Conservation (phyloP, 2,888 invertebrate species). For the Tanytarsus gracilentus region DNA sequence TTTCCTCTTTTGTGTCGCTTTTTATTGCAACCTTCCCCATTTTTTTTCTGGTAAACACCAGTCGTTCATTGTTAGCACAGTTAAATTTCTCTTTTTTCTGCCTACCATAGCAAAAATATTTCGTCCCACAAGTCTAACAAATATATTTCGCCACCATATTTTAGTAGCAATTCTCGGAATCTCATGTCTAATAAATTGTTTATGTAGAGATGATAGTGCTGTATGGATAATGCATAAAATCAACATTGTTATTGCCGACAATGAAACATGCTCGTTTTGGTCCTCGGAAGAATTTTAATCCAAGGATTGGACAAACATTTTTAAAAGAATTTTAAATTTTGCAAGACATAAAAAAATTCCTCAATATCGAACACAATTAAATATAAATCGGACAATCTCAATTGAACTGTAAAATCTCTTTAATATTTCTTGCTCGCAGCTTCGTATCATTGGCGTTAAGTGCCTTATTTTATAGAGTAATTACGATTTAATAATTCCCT, state of each 20-base stretch:
- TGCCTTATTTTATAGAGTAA: not conserved
- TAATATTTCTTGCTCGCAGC: too few relatives aligned
- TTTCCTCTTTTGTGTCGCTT: constrained; percentile 11
- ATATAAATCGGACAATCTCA: not conserved
- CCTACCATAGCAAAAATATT: constrained; percentile 10
- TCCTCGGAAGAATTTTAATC: too few relatives aligned
- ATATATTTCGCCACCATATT: not conserved
- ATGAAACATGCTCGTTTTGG: constrained; percentile 16
- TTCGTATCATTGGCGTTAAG: constrained; percentile 20
- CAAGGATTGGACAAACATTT: too few relatives aligned
- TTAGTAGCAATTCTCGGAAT: not conserved
- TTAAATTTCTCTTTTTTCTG: not conserved
- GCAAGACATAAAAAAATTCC: not conserved
- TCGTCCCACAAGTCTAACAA: too few relatives aligned
- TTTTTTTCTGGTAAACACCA: constrained; percentile 8
- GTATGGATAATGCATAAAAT: constrained; percentile 21
- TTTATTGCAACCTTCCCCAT: not conserved
- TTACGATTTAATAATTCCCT: not conserved
- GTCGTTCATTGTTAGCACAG: not conserved
- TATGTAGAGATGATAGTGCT: constrained; percentile 15
- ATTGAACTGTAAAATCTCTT: not conserved
- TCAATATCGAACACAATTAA: not conserved
- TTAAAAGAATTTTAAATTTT: too few relatives aligned
- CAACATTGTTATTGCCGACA: constrained; percentile 1
- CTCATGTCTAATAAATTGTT: constrained; percentile 22